phyloP scores from a whole-genome alignment of 1,140 invertebrate genomes.

The Lanistes nyassanus region DNA sequence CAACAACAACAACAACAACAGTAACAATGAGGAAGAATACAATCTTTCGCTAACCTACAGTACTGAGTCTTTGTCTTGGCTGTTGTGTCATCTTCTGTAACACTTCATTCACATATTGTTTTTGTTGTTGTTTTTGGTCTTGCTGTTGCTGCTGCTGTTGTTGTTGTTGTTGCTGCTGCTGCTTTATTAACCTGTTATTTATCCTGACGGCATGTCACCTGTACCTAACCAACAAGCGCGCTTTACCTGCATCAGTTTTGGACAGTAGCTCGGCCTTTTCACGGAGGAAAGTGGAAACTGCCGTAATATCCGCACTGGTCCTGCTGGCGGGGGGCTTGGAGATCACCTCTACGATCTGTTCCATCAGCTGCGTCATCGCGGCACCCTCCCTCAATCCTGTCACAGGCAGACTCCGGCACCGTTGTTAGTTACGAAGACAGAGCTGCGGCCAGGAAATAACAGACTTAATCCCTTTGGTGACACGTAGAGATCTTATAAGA shows the following conservation, averaged over 20 bases:
- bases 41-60: too few relatives aligned
- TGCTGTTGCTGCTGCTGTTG: too few relatives aligned
- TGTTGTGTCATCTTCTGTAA: not conserved
- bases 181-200: too few relatives aligned
- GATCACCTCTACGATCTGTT: slow-evolving; percentile 42
- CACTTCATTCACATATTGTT: too few relatives aligned
- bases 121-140: too few relatives aligned
- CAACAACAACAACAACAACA: not conserved
- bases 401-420: not conserved
- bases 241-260: slow-evolving; percentile 30
- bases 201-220: too few relatives aligned
- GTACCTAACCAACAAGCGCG: not conserved
- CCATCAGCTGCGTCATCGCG: slow-evolving; percentile 27
- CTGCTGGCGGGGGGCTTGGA: slow-evolving; percentile 28
- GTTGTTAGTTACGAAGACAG: not conserved
- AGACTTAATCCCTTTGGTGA: too few relatives aligned
- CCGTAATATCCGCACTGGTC: slow-evolving; percentile 33
- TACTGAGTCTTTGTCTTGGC: too few relatives aligned
- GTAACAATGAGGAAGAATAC: too few relatives aligned
- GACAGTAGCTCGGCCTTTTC: slow-evolving; percentile 32
- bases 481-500: too few relatives aligned
- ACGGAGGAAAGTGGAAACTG: slow-evolving; percentile 37
- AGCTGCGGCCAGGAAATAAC: not conserved
- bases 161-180: too few relatives aligned
- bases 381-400: not conserved